A percentile compares a stretch with the other conserved stretches of the same genome.
Conservation (phyloP, 2,113 vertebrate genomes). For the Hipposideros armiger region DNA sequence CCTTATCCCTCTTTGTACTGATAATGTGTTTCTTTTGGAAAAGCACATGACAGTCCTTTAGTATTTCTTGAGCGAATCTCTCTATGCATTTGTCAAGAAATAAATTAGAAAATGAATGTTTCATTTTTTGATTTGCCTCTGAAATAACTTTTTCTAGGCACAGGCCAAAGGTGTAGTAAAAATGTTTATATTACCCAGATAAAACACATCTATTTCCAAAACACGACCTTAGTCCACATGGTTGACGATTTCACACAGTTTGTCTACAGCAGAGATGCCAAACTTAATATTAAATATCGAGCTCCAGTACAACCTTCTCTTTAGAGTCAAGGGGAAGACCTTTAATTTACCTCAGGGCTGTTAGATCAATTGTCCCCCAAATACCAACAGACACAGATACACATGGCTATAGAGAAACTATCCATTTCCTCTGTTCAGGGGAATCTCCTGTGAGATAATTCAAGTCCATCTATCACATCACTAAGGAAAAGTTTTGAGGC, state of each 20-base stretch:
- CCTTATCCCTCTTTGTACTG: not conserved
- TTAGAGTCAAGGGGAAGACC: slow-evolving; percentile 35
- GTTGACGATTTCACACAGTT: slow-evolving; percentile 1
- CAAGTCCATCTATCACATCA: slow-evolving; percentile 24
- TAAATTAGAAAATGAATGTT: slow-evolving; percentile 24
- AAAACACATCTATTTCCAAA: slow-evolving; percentile 37
- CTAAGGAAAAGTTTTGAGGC: slow-evolving; percentile 62
- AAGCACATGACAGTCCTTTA: not conserved
- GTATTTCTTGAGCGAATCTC: not conserved
- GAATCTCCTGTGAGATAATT: slow-evolving; percentile 67
- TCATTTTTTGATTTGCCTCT: not conserved
- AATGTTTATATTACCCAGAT: slow-evolving; percentile 6
- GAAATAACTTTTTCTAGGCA: slow-evolving; percentile 35
- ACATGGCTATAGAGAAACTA: slow-evolving; percentile 51
- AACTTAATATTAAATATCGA: slow-evolving; percentile 59
- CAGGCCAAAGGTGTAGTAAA: not conserved
- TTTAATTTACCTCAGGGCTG: slow-evolving; percentile 61
- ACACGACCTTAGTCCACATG: not conserved
- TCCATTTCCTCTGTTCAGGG: slow-evolving; percentile 68
- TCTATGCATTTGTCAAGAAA: not conserved
- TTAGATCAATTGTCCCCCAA: slow-evolving; percentile 63
- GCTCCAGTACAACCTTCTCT: not conserved
- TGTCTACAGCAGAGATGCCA: not conserved
- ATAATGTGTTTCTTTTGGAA: not conserved
- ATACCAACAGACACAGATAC: slow-evolving; percentile 63